A percentile compares a stretch with the other conserved stretches of the same genome.
Conservation (phyloP, 2,797 vertebrate species). For the Hippoglossus hippoglossus region DNA sequence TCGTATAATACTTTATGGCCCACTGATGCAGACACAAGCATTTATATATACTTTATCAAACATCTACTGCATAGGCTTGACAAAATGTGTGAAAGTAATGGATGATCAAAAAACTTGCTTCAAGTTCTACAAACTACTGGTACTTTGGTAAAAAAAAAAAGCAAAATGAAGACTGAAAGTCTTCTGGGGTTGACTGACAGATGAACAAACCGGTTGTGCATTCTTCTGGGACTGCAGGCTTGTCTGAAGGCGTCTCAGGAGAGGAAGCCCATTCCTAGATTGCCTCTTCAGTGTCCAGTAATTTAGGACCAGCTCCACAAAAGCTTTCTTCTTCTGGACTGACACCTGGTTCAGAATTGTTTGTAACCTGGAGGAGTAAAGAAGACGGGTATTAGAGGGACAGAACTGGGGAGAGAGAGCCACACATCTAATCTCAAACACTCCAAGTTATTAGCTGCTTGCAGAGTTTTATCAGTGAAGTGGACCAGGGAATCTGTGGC, state of each 20-base stretch:
- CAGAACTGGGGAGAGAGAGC: neutral
- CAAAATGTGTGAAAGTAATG: neutral
- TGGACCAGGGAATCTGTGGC: neutral
- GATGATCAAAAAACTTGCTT: neutral
- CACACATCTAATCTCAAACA: neutral
- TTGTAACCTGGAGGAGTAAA: slow-evolving; percentile 86
- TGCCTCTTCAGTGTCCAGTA: slow-evolving; percentile 97
- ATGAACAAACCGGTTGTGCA: slow-evolving; percentile 90
- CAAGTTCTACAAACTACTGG: slow-evolving; percentile 25
- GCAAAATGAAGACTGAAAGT: slow-evolving; percentile 43
- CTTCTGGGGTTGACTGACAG: slow-evolving; percentile 57
- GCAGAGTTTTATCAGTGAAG: neutral
- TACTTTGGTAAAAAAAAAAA: slow-evolving; percentile 8
- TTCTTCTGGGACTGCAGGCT: slow-evolving; percentile 92
- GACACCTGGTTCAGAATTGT: slow-evolving; percentile 97
- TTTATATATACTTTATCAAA: neutral
- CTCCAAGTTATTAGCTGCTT: neutral
- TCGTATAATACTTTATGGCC: neutral
- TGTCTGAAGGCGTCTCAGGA: slow-evolving; percentile 94
- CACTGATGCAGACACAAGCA: neutral
- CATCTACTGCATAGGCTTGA: neutral
- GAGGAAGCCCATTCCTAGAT: slow-evolving; percentile 93
- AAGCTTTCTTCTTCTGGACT: slow-evolving; percentile 95
- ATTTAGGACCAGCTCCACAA: slow-evolving; percentile 94
- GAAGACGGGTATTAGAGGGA: neutral